Conservation (phyloP, 2,797 vertebrate genomes). For the Pantherophis alleghaniensis region DNA sequence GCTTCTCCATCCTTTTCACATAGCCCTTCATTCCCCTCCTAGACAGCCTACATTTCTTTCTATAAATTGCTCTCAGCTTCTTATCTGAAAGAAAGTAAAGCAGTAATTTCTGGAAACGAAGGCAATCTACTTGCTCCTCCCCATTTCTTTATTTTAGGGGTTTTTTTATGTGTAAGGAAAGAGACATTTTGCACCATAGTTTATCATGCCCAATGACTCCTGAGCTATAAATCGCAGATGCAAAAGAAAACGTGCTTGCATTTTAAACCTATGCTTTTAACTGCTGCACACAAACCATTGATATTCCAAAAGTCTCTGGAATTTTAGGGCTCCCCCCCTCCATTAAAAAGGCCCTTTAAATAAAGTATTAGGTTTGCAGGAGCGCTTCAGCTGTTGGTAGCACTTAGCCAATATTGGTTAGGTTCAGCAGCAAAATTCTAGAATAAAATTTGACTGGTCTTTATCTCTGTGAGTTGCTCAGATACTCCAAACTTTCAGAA, state of each 20-base stretch:
- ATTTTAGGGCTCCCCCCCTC: too few species aligned
- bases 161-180: neutral
- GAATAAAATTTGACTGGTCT: neutral
- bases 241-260: neutral
- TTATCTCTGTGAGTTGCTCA: neutral
- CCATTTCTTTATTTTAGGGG: neutral
- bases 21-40: neutral
- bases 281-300: neutral
- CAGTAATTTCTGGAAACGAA: neutral
- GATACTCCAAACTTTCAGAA: neutral
- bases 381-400: too few species aligned
- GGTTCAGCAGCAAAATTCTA: neutral
- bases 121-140: neutral
- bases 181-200: neutral
- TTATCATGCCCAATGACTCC: neutral
- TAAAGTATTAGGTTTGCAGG: too few species aligned
- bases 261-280: neutral
- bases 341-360: too few species aligned
- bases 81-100: neutral
- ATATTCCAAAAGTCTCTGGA: neutral
- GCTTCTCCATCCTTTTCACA: neutral
- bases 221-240: neutral
- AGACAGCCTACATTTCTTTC: neutral
- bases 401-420: neutral
- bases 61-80: neutral